phyloP scores from a whole-genome alignment of 53 echinoderm and acorn worm species.

The Pentamera pediparva region DNA sequence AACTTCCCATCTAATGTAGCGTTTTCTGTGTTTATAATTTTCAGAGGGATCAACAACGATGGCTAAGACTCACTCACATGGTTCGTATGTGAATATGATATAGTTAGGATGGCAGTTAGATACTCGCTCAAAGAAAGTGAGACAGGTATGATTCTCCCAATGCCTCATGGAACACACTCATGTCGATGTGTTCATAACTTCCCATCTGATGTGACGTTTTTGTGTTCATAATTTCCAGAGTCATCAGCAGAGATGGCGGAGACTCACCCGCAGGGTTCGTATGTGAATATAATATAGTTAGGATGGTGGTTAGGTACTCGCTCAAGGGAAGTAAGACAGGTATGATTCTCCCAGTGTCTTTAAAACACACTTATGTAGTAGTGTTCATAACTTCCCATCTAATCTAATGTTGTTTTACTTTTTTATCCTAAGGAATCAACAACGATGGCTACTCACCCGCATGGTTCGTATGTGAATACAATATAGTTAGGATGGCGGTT shows the following conservation, averaged over 20 bases:
- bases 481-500: constrained; percentile 63
- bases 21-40: too few relatives aligned
- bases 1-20: too few relatives aligned
- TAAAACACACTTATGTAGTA: too few relatives aligned
- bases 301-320: constrained; percentile 34
- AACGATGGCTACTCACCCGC: constrained; percentile 69
- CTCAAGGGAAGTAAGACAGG: constrained; percentile 91
- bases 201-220: too few relatives aligned
- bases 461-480: constrained; percentile 82
- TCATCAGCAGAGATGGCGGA: too few relatives aligned
- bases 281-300: constrained; percentile 82
- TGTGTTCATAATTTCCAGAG: too few relatives aligned
- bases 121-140: constrained; percentile 83
- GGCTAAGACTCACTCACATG: constrained; percentile 71
- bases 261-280: constrained; percentile 93
- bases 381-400: too few relatives aligned
- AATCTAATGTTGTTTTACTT: too few relatives aligned
- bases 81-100: constrained; percentile 72
- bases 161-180: too few relatives aligned
- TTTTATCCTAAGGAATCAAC: too few relatives aligned
- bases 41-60: too few relatives aligned
- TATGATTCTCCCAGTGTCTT: constrained; percentile 91
- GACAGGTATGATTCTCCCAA: constrained; percentile 92
- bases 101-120: constrained; percentile 47
- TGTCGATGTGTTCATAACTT: too few relatives aligned